Evolutionary conservation across 2,797 vertebrate genomes (phyloP).

Genomic region (Xyrichtys novacula): DNA sequence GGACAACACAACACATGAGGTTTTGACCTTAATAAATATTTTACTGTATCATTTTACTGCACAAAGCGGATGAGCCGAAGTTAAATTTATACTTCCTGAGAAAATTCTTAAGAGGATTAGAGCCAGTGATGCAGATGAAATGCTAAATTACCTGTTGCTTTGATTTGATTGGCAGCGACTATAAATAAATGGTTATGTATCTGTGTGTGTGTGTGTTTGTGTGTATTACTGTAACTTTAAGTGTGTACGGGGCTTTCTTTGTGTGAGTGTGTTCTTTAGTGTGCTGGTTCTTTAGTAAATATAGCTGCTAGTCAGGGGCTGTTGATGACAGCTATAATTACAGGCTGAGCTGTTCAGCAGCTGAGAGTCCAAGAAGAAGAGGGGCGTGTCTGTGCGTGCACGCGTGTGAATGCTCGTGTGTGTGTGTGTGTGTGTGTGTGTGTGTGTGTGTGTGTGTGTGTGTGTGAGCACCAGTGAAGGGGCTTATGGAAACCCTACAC

Average conservation of each 20-base stretch:
- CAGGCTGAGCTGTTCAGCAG: conserved; percentile 78
- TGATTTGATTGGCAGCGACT: conserved; percentile 42
- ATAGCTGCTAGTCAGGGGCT: conserved; percentile 81
- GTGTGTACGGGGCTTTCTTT: background rate
- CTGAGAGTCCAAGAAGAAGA: conserved; percentile 71
- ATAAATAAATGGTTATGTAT: conserved; percentile 29
- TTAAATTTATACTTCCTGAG: background rate
- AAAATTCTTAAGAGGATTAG: conserved; percentile 31
- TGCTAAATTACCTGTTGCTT: conserved; percentile 43
- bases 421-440: conserved; percentile 18
- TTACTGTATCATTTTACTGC: background rate
- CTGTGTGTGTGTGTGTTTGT: conserved; percentile 6
- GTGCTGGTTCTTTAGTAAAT: conserved; percentile 74
- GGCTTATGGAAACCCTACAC: conserved; percentile 52
- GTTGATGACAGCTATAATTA: conserved; percentile 86
- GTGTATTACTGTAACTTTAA: conserved; percentile 12
- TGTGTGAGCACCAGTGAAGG: conserved; percentile 19
- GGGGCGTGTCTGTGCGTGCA: conserved; percentile 55
- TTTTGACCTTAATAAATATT: too few species aligned
- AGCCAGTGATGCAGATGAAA: conserved; percentile 16
- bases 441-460: conserved; percentile 22
- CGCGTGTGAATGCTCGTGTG: conserved; percentile 40
- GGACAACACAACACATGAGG: too few species aligned
- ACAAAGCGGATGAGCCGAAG: background rate
- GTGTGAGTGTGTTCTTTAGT: conserved; percentile 2